Evolutionary conservation across 2,113 vertebrate species (phyloP).

Genomic region (Oreochromis spilurus): DNA sequence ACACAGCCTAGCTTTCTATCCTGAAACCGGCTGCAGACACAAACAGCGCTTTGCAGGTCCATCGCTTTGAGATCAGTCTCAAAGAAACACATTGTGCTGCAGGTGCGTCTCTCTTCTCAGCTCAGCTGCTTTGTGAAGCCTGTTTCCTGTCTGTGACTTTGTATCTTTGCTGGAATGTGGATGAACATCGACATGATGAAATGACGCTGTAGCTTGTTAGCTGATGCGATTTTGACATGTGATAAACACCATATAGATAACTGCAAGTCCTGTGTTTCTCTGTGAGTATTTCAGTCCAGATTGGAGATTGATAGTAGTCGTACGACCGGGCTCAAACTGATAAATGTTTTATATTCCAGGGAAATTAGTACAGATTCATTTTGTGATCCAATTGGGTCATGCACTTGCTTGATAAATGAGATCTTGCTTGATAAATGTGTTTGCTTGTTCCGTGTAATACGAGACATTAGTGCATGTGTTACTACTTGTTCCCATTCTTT

Average conservation of each 20-base stretch:
- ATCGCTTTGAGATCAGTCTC: neutral
- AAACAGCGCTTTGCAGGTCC: neutral
- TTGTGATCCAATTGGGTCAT: neutral
- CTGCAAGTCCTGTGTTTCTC: neutral
- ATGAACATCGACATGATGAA: neutral
- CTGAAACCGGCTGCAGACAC: neutral
- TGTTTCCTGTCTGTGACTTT: neutral
- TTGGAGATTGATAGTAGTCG: neutral
- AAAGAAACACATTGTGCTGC: neutral
- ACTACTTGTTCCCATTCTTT: neutral
- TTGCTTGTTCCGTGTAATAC: neutral
- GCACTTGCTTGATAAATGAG: conserved; percentile 9
- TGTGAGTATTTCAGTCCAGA: neutral
- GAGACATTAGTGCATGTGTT: neutral
- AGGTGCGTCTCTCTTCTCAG: neutral
- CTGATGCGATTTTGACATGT: neutral
- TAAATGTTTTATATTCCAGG: conserved; percentile 13
- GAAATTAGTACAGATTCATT: conserved; percentile 12
- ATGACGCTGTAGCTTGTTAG: neutral
- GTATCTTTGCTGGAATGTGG: neutral
- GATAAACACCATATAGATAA: neutral
- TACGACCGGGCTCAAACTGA: neutral
- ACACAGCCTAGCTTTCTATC: neutral
- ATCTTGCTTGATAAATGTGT: neutral
- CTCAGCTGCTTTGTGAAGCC: neutral